Percentiles rank a stretch among this genome's conserved stretches.
Evolutionary conservation across 2,797 vertebrate genomes (phyloP).

Genomic region (Fistularia tabacaria): DNA sequence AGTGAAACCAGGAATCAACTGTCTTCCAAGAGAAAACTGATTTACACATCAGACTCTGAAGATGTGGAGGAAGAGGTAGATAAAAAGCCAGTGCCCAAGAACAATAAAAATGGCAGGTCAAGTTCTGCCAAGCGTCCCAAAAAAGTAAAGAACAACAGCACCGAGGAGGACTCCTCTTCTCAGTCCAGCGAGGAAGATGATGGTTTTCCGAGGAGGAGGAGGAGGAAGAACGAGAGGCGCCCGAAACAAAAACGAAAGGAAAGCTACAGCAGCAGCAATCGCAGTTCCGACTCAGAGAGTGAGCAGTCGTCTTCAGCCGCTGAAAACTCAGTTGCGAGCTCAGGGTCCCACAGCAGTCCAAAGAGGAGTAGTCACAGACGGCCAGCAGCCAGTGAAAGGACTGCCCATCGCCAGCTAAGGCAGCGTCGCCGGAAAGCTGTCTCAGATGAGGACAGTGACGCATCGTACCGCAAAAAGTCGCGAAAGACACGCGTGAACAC

Average conservation of each 20-base stretch:
- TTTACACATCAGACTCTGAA: constrained; percentile 73
- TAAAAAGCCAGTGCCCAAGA: constrained; percentile 42
- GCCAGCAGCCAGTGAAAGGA: constrained; percentile 32
- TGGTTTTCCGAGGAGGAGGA: no score
- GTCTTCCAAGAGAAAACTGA: constrained; percentile 70
- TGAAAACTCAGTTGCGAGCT: constrained; percentile 65
- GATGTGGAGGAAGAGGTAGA: constrained; percentile 38
- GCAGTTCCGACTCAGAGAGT: constrained; percentile 59
- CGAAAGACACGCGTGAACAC: constrained; percentile 67
- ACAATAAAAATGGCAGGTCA: constrained; percentile 33
- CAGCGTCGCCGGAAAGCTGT: constrained; percentile 27
- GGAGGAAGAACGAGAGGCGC: constrained; percentile 22
- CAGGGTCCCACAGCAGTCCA: constrained; percentile 71
- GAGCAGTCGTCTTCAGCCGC: constrained; percentile 58
- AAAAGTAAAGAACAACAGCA: constrained; percentile 36
- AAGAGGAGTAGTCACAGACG: constrained; percentile 53
- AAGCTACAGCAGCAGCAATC: constrained; percentile 61
- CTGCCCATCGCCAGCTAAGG: constrained; percentile 40
- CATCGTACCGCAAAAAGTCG: constrained; percentile 34
- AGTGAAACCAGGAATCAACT: constrained; percentile 36
- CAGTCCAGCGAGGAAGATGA: constrained; percentile 34
- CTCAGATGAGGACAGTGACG: constrained; percentile 62
- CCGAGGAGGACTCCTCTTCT: constrained; percentile 33
- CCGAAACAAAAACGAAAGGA: constrained; percentile 50
- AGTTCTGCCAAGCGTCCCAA: constrained; percentile 43